phyloP scores from a whole-genome alignment of 2,888 invertebrate species.

The Spodoptera picta region DNA sequence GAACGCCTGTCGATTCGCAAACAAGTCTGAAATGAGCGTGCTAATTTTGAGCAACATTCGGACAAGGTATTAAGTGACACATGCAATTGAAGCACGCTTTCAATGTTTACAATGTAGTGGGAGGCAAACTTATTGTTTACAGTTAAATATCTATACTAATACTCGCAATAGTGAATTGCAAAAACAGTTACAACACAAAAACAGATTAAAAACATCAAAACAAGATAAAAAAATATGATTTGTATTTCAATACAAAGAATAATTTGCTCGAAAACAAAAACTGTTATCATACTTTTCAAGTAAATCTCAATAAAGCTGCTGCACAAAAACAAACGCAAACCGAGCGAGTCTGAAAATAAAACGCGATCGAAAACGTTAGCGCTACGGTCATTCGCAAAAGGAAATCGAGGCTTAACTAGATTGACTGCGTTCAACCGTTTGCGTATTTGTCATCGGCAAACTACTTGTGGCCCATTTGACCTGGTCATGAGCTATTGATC shows the following conservation, averaged over 20 bases:
- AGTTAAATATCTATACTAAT: too few species aligned
- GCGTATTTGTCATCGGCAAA: conserved; percentile 45
- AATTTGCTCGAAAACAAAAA: conserved; percentile 1
- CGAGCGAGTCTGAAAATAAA: conserved; percentile 41
- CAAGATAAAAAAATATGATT: too few species aligned
- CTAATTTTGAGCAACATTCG: too few species aligned
- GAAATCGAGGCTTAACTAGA: conserved; percentile 56
- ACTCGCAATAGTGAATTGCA: too few species aligned
- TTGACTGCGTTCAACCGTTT: conserved; percentile 43
- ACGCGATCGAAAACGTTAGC: conserved; percentile 51
- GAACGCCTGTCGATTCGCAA: too few species aligned
- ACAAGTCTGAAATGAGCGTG: too few species aligned
- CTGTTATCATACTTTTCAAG: conserved; percentile 3
- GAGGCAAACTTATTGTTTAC: too few species aligned
- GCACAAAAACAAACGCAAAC: conserved; percentile 35
- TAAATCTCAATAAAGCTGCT: conserved; percentile 26
- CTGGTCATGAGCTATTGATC: conserved; percentile 15
- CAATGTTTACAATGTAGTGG: too few species aligned
- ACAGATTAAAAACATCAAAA: too few species aligned
- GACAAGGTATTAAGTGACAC: too few species aligned
- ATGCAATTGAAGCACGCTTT: too few species aligned
- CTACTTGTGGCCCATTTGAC: conserved; percentile 48
- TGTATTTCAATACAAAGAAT: background rate
- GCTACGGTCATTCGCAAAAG: conserved; percentile 52
- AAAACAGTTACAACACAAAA: too few species aligned